A percentile compares a stretch with the other conserved stretches of the same genome.
Conservation (phyloP, 2,797 vertebrate species). For the Pelochelys cantorii region DNA sequence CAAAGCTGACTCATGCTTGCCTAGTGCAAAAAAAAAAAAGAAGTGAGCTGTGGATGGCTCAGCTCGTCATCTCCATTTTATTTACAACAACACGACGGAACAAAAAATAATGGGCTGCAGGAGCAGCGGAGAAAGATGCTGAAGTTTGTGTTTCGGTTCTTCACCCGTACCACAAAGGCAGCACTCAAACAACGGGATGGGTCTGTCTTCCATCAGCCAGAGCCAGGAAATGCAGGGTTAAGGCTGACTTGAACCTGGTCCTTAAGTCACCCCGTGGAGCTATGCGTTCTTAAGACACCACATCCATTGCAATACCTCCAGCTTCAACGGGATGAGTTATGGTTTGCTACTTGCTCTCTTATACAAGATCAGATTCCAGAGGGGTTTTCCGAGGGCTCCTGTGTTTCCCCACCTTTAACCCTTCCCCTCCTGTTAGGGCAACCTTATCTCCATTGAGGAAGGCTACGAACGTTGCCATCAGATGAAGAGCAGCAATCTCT, state of each 20-base stretch:
- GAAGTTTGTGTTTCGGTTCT: constrained; percentile 42
- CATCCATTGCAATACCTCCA: neutral
- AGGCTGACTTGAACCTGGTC: neutral
- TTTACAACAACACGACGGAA: constrained; percentile 43
- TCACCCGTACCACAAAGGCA: neutral
- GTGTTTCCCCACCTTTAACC: neutral
- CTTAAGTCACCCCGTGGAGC: neutral
- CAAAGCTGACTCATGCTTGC: neutral
- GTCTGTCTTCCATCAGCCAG: constrained; percentile 44
- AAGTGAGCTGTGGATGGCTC: neutral
- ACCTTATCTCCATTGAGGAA: no score
- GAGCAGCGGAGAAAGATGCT: constrained; percentile 15
- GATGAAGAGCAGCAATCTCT: neutral
- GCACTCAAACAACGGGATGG: neutral
- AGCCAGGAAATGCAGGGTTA: neutral
- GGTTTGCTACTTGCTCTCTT: no score
- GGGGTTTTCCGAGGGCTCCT: neutral
- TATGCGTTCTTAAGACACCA: no score
- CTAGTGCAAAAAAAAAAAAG: neutral
- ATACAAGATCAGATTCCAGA: neutral
- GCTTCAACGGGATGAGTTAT: rapidly evolving
- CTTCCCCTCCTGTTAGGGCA: neutral
- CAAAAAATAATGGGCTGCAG: constrained; percentile 3
- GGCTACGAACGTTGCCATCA: neutral
- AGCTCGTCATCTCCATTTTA: constrained; percentile 21